Conservation (phyloP, 2,113 vertebrate species). For the Microtus ochrogaster region DNA sequence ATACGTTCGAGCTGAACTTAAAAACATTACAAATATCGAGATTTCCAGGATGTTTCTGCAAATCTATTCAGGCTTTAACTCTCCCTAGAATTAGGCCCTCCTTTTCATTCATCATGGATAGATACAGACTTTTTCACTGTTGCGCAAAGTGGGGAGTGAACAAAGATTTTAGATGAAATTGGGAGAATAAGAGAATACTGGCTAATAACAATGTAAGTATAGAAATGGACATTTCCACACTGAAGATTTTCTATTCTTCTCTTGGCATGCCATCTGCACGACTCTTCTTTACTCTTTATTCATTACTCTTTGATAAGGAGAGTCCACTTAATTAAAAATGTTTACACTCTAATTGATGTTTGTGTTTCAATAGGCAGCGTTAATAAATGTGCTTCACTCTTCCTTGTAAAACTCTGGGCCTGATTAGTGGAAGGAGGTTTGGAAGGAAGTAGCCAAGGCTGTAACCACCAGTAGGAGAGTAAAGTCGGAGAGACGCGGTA, state of each 20-base stretch:
- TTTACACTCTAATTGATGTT: slow-evolving; percentile 2
- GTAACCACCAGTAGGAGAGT: not conserved
- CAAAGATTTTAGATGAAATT: not conserved
- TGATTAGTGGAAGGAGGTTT: not conserved
- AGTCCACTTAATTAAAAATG: slow-evolving; percentile 17
- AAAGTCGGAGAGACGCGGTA: not conserved
- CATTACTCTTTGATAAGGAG: not conserved
- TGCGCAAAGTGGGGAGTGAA: too few species aligned
- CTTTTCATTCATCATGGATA: not conserved
- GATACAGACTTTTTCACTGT: not conserved
- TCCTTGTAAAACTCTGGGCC: not conserved
- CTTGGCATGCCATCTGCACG: not conserved
- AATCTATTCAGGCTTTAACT: not conserved
- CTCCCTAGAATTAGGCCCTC: not conserved
- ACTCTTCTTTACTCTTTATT: not conserved
- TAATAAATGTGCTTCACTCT: not conserved
- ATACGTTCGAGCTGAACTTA: not conserved
- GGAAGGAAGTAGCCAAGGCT: not conserved
- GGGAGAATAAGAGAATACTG: not conserved
- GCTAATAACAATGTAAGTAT: not conserved
- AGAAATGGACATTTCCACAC: not conserved
- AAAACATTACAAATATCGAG: not conserved
- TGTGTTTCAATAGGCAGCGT: not conserved
- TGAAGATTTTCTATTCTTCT: not conserved
- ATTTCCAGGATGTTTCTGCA: not conserved